Evolutionary conservation across 2,113 vertebrate genomes (phyloP).

Genomic region (Suncus etruscus): DNA sequence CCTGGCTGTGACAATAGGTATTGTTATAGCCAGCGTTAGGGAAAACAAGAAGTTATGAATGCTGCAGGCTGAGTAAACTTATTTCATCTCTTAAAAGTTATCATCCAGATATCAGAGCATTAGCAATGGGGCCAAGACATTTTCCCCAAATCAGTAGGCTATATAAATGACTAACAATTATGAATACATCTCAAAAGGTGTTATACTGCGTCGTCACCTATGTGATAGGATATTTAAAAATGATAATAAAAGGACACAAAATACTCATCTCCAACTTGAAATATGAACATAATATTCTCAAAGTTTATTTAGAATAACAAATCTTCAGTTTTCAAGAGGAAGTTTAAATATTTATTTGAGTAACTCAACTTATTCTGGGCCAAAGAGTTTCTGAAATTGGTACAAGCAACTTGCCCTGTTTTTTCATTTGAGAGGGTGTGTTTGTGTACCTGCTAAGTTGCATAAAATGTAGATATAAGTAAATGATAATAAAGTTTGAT

Average conservation of each 20-base stretch:
- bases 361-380: too few relatives aligned
- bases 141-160: neutral
- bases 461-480: too few relatives aligned
- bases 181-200: too few relatives aligned
- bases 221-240: too few relatives aligned
- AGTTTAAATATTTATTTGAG: too few relatives aligned
- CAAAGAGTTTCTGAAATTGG: too few relatives aligned
- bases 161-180: neutral
- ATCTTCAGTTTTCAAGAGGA: neutral
- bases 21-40: neutral
- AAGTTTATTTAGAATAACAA: neutral
- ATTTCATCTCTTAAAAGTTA: neutral
- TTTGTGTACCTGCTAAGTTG: too few relatives aligned
- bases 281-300: neutral
- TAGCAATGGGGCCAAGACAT: neutral
- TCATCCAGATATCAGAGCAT: neutral
- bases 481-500: too few relatives aligned
- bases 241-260: too few relatives aligned
- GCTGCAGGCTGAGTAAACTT: neutral
- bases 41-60: neutral
- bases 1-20: neutral
- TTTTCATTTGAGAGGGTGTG: too few relatives aligned
- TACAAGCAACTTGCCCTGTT: too few relatives aligned
- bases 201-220: too few relatives aligned
- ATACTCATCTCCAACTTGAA: neutral